Percentiles rank a stretch among this genome's conserved stretches.
phyloP scores from a whole-genome alignment of 2,113 vertebrate species.

The Microcebus griseorufus region DNA sequence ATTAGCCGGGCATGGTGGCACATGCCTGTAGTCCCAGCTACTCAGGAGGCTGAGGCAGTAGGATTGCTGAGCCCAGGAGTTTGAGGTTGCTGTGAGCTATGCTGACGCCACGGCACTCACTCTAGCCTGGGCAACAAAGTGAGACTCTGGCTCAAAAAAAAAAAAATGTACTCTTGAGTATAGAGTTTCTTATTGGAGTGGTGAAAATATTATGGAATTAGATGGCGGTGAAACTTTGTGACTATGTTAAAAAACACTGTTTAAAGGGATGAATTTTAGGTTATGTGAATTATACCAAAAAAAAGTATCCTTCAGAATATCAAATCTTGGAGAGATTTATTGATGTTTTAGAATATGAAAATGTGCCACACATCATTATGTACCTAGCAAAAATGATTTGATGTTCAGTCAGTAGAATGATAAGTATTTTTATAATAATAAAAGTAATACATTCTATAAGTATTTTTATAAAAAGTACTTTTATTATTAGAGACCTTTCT shows the following conservation, averaged over 20 bases:
- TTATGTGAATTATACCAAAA: not conserved
- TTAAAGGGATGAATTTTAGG: constrained; percentile 25
- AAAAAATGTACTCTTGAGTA: not conserved
- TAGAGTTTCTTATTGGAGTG: constrained; percentile 40
- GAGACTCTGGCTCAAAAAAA: too few species aligned
- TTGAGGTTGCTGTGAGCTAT: too few species aligned
- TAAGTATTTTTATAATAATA: constrained; percentile 45
- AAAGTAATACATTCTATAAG: not conserved
- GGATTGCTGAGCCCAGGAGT: too few species aligned
- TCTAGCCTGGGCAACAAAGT: too few species aligned
- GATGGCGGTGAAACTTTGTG: not conserved
- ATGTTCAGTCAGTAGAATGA: not conserved
- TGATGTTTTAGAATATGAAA: constrained; percentile 33
- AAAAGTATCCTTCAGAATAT: constrained; percentile 3
- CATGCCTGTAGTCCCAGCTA: too few species aligned
- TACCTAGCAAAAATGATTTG: constrained; percentile 46
- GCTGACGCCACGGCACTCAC: too few species aligned
- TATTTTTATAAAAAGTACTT: constrained; percentile 27
- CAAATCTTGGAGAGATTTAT: constrained; percentile 3
- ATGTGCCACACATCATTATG: not conserved
- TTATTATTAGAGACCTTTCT: constrained; percentile 32
- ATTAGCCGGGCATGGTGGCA: too few species aligned
- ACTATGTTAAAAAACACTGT: not conserved
- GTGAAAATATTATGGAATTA: constrained; percentile 44
- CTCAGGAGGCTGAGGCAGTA: too few species aligned